A percentile compares a stretch with the other conserved stretches of the same genome.
These are phyloP conservation scores for Trissonchulus sp. DNA, from an alignment of 2,888 invertebrate species.

Conservation along the genomic window DNA sequence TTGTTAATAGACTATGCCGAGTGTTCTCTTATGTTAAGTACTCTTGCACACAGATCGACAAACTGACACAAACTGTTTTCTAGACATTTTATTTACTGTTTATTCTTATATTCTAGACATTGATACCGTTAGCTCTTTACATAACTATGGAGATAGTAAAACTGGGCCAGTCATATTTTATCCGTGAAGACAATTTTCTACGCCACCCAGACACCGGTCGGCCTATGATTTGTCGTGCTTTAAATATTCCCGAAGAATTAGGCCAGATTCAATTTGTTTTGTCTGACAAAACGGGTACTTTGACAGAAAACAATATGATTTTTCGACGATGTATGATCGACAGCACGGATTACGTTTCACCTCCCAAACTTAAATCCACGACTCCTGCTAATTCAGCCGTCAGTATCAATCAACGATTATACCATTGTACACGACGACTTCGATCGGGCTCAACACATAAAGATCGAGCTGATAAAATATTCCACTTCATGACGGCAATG, in stretches of 20 bases:
- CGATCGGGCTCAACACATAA: neutral
- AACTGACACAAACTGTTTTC: no score
- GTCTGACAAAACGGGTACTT: conserved; percentile 90
- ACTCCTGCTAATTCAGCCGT: conserved; percentile 47
- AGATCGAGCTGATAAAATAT: neutral
- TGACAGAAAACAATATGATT: conserved; percentile 93
- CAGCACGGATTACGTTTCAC: conserved; percentile 73
- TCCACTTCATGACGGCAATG: conserved; percentile 70
- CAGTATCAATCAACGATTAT: neutral
- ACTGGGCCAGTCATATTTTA: conserved; percentile 85
- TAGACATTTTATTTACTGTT: neutral
- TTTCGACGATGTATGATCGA: conserved; percentile 80
- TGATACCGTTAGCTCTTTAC: conserved; percentile 90
- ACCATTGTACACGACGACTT: neutral
- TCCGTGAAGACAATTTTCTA: conserved; percentile 77
- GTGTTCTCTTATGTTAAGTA: no score
- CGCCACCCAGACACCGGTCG: conserved; percentile 75
- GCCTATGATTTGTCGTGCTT: conserved; percentile 76
- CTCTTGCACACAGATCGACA: no score
- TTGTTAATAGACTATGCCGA: no score
- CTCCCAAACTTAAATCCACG: conserved; percentile 59
- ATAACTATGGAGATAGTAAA: conserved; percentile 92
- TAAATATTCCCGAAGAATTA: conserved; percentile 91
- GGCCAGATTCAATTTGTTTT: conserved; percentile 88
- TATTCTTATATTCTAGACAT: conserved; percentile 60